Evolutionary conservation across 2,888 invertebrate species (phyloP), one percentile per base, ranked within the genome.

Genomic region (Trachelus troglodyta): DNA sequence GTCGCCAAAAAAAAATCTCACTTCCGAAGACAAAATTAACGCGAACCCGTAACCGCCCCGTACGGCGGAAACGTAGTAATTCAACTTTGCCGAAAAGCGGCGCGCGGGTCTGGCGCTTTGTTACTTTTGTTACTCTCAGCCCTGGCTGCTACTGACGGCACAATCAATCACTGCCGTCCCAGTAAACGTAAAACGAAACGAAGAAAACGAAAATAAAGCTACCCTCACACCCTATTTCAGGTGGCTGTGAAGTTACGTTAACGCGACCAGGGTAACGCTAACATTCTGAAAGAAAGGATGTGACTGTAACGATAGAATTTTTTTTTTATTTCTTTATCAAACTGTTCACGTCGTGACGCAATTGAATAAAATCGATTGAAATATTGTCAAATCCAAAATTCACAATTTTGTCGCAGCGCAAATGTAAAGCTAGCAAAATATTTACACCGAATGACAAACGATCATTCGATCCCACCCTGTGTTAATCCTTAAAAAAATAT

Each of bases 101-200:
- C 77, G 71, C 75, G 75, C 73, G 73, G 77, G 3, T 31, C 56
- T 71, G 83, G 81, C 83, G 86, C 87, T 89, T 87, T 87, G 89
- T 89, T 90, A 88, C 90, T 90, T 89, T 87, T 87, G 87, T 87
- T 86, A 86, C 86, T 85, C 85, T 84, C 85, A 85, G 81, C 83
- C 82, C 85, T 82, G 85, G 83, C 89, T 91, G 91, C 87, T 82
- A 81, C 83, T 90, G 90, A 89, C 91, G 89, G 90, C 87, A 87
- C 89, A 89, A 90, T 91, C 91, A 90, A 91, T 91, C 90, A 90
- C 86, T 83, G 87, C 85, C 86, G 85, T 83, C 83, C 83, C 85
- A 83, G 85, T 83, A 84, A 85, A 86, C 84, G 83, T 83, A 84
- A 87, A 87, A 85, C 82, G 85, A 84, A 86, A 84, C 85, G 85